Base-by-base conservation (phyloP, 53 echinoderm and acorn worm genomes). In the Antedon mediterranea region DNA sequence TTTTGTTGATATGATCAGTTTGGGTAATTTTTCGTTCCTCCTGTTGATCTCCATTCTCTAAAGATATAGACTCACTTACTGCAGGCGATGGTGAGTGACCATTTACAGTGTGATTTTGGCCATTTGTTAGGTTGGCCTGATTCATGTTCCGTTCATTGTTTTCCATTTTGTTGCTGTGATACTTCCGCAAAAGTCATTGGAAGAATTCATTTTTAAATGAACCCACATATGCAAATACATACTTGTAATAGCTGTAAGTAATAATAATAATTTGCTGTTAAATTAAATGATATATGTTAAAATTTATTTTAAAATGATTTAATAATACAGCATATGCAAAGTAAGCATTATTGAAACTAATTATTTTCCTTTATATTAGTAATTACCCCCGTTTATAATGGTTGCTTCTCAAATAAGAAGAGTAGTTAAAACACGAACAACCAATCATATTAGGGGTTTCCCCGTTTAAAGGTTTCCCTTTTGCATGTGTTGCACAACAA, bases 1-100 rank as follows among this genome's bases (percentile, higher is more conserved):
- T 86, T 73, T 89, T 91, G 44, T 94, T 94, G 34, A 94, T 78
- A 72, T 87, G 89, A 71, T 94, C 94, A 30, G 89, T 94, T 72
- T 89, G 91, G 0, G 89, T 84, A 23, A 87, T 30, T 81, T 91
- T 85, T 43, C 82, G 79, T 34, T 72, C 81, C 28, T 74, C 75
- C 11, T 79, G 37, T 11, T 28, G 28, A 28, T 42, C 78, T 42
- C 23, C 74, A 29, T 29, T 71, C 28, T 57, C 57, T 57, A 57
- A 57, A 15, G 57, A 6, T 57, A 57, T 57, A 57, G 57, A 57
- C 9, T 57, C 23, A 57, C 23, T 23, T 18, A 57, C 57, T 18
- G 57, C 57, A 57, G 57, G 57, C 57, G 57, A 6, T 2, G 57
- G 57, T 57, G 57, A 15, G 23, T 57, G 57, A 13, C 57, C 57